Evolutionary conservation across 1,140 invertebrate species (phyloP).

Genomic region (Drosophila ogumai): DNA sequence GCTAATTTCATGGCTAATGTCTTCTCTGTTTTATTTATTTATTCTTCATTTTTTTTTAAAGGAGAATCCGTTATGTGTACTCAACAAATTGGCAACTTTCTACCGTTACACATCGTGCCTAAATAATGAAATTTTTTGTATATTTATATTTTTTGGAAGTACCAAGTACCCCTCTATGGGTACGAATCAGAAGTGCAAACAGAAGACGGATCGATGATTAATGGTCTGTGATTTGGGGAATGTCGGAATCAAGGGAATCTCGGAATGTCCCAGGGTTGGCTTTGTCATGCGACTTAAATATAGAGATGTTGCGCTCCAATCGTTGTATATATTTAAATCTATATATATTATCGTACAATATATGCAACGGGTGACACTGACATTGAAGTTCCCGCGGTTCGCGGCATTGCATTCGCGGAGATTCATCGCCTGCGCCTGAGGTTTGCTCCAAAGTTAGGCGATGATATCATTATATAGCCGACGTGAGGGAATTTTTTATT

Average conservation of each 20-base stretch:
- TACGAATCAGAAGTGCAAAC: slow-evolving; percentile 68
- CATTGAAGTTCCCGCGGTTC: slow-evolving; percentile 38
- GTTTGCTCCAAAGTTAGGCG: slow-evolving; percentile 60
- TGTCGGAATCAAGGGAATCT: not conserved
- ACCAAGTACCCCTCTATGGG: slow-evolving; percentile 35
- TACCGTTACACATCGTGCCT: slow-evolving; percentile 59
- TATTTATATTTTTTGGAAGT: slow-evolving; percentile 11
- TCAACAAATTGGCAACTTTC: slow-evolving; percentile 65
- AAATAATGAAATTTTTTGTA: slow-evolving; percentile 41
- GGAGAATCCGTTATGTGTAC: slow-evolving; percentile 35
- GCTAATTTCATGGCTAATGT: slow-evolving; percentile 29
- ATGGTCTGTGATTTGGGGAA: slow-evolving; percentile 24
- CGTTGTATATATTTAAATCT: not conserved
- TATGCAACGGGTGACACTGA: slow-evolving; percentile 34
- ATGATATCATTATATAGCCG: slow-evolving; percentile 64
- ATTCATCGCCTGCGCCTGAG: slow-evolving; percentile 15
- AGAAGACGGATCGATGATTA: slow-evolving; percentile 39
- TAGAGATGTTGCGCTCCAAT: slow-evolving; percentile 11
- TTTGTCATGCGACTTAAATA: slow-evolving; percentile 26
- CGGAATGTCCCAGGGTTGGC: slow-evolving; percentile 6
- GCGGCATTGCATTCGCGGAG: slow-evolving; percentile 43
- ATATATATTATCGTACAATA: not conserved
- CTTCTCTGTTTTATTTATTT: slow-evolving; percentile 3
- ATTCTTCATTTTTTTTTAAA: not conserved
- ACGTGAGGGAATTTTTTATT: slow-evolving; percentile 79